Conservation (phyloP, 2,888 invertebrate genomes). For the Nomada ruficornis region DNA sequence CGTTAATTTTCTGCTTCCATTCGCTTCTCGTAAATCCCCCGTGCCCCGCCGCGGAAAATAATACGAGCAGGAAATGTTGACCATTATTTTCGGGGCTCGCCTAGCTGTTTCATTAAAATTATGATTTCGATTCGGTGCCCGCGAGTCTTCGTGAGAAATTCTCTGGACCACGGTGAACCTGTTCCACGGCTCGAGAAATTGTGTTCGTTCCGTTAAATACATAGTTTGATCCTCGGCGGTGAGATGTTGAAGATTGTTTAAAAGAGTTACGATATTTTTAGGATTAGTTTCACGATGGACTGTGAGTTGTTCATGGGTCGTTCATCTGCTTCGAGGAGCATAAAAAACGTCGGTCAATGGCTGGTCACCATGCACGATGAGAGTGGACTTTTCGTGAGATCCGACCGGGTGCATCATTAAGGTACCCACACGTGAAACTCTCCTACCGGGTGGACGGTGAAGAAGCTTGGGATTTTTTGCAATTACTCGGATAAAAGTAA, state of each 20-base stretch:
- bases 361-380: slow-evolving; percentile 64
- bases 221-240: too few relatives aligned
- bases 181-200: background rate
- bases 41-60: slow-evolving; percentile 80
- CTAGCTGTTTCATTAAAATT: slow-evolving; percentile 79
- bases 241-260: too few relatives aligned
- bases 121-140: slow-evolving; percentile 66
- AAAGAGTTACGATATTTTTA: background rate
- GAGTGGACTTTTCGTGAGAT: slow-evolving; percentile 69
- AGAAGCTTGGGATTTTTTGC: slow-evolving; percentile 57
- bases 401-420: slow-evolving; percentile 74
- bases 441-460: slow-evolving; percentile 54
- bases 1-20: slow-evolving; percentile 85
- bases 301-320: background rate
- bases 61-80: slow-evolving; percentile 84
- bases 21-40: slow-evolving; percentile 83
- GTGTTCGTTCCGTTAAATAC: background rate
- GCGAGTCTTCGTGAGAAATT: slow-evolving; percentile 24
- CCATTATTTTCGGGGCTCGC: slow-evolving; percentile 82
- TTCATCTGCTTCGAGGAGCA: slow-evolving; percentile 21
- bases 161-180: background rate
- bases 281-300: background rate
- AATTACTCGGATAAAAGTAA: slow-evolving; percentile 40
- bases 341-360: slow-evolving; percentile 57
- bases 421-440: slow-evolving; percentile 62